Percentiles rank a stretch among this genome's conserved stretches.
phyloP scores from a whole-genome alignment of 2,888 invertebrate species.

The Clepsis dumicolana region DNA sequence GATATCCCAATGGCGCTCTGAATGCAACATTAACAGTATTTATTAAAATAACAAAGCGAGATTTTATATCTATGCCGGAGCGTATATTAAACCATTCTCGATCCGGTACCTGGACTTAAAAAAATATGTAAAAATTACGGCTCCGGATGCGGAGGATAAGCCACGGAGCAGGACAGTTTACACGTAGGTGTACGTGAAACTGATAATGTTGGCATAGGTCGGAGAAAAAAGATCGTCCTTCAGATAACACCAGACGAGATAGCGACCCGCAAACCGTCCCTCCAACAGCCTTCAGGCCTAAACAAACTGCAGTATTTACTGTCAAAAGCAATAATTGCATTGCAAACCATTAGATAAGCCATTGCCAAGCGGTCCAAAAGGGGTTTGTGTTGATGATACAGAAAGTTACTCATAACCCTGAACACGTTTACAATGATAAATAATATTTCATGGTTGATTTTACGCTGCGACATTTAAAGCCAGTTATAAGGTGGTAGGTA shows the following conservation, averaged over 20 bases:
- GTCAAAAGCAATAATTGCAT: constrained; percentile 17
- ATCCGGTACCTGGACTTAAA: constrained; percentile 56
- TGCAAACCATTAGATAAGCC: background rate
- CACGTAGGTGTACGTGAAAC: constrained; percentile 71
- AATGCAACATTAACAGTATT: constrained; percentile 77
- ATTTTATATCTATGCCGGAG: constrained; percentile 53
- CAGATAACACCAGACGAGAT: constrained; percentile 65
- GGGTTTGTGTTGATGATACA: background rate
- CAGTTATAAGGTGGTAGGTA: constrained; percentile 45
- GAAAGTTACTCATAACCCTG: background rate
- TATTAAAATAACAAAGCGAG: constrained; percentile 79
- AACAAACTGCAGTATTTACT: constrained; percentile 37
- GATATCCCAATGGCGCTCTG: constrained; percentile 67
- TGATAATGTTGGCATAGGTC: constrained; percentile 78
- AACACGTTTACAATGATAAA: background rate
- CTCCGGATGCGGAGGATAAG: constrained; percentile 73
- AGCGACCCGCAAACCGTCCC: constrained; percentile 61
- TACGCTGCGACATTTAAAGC: constrained; percentile 3
- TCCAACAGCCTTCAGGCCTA: constrained; percentile 36
- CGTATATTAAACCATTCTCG: constrained; percentile 59
- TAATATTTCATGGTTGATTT: background rate
- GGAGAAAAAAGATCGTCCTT: constrained; percentile 67
- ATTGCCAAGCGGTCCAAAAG: background rate
- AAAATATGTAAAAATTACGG: constrained; percentile 60
- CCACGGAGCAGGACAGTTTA: constrained; percentile 64